Evolutionary conservation across 2,113 vertebrate genomes (phyloP).

Genomic region (Cepphus grylle): DNA sequence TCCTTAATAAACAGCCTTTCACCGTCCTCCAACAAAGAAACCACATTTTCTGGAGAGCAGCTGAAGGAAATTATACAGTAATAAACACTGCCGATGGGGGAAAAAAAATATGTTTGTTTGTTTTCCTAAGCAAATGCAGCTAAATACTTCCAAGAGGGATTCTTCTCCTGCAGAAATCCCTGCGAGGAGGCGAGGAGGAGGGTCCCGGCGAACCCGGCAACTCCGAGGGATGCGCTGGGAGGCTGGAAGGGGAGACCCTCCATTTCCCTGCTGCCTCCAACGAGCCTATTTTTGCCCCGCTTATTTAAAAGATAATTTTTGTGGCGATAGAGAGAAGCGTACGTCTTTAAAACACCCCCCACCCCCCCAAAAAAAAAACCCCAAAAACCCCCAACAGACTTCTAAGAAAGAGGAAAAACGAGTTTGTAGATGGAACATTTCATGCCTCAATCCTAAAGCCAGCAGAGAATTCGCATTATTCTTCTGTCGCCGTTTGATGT

Average conservation of each 20-base stretch:
- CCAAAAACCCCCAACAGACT: no score
- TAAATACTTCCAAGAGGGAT: not conserved
- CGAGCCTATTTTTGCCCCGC: not conserved
- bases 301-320: not conserved
- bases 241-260: not conserved
- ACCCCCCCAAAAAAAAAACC: not conserved
- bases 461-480: conserved; percentile 11
- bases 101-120: not conserved
- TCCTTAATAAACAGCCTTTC: not conserved
- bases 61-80: conserved; percentile 40
- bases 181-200: not conserved
- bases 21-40: not conserved
- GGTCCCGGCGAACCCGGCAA: not conserved
- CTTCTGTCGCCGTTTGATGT: conserved; percentile 14
- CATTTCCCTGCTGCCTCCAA: not conserved
- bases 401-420: not conserved
- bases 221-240: not conserved
- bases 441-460: conserved; percentile 10
- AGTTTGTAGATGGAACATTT: conserved; percentile 8
- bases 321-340: not conserved
- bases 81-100: not conserved
- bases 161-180: not conserved
- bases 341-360: not conserved
- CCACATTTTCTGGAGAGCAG: not conserved
- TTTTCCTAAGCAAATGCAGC: conserved; percentile 28